These are phyloP conservation scores for Lutraria lutraria DNA, from an alignment of 2,888 invertebrate genomes.

Conservation along the genomic window DNA sequence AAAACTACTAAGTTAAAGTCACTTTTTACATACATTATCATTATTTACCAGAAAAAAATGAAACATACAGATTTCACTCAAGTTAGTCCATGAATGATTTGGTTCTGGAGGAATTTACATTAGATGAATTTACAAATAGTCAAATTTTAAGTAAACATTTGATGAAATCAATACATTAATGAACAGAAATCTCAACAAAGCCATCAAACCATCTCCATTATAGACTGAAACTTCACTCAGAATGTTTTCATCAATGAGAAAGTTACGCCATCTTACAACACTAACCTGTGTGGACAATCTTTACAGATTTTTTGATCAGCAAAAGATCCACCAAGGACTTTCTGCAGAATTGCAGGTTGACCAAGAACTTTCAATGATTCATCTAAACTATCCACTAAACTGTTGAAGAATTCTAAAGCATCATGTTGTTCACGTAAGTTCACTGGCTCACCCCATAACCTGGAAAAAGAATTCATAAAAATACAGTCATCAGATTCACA, in stretches of 20 bases:
- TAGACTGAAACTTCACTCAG: neutral
- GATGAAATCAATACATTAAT: too few relatives aligned
- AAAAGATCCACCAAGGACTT: conserved; percentile 97
- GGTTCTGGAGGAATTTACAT: too few relatives aligned
- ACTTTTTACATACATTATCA: too few relatives aligned
- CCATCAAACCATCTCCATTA: neutral
- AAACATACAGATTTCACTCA: too few relatives aligned
- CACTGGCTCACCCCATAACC: conserved; percentile 97
- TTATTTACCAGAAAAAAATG: too few relatives aligned
- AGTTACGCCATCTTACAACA: neutral
- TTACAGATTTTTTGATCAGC: conserved; percentile 99
- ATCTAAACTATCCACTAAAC: conserved; percentile 97
- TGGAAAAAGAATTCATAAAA: conserved; percentile 84
- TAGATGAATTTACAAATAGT: too few relatives aligned
- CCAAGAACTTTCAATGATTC: conserved; percentile 97
- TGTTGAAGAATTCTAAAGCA: conserved; percentile 99
- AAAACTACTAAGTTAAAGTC: too few relatives aligned
- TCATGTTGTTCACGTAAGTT: conserved; percentile 99
- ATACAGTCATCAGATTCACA: neutral
- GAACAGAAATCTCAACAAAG: too few relatives aligned
- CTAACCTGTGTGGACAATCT: conserved; percentile 96
- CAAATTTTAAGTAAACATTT: too few relatives aligned
- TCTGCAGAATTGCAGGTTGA: conserved; percentile 88
- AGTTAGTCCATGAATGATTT: too few relatives aligned
- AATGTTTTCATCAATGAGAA: neutral